phyloP scores from a whole-genome alignment of 2,888 invertebrate genomes.

The Erannis defoliaria region DNA sequence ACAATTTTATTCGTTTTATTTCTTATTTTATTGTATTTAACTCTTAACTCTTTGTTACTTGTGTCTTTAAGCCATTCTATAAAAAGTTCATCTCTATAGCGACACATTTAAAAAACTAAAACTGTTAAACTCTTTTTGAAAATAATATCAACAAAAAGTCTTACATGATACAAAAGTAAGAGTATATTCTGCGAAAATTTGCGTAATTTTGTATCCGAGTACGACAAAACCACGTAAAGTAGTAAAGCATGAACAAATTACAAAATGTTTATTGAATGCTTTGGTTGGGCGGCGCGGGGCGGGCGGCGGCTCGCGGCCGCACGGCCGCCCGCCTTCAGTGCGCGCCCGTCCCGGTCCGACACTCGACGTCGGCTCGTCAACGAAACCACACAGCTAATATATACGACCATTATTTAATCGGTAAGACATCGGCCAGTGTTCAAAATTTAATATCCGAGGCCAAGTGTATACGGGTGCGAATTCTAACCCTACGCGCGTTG shows the following conservation, averaged over 20 bases:
- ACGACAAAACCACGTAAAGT: conserved; percentile 52
- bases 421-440: conserved; percentile 78
- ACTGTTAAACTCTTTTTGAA: not conserved
- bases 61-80: too few species aligned
- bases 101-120: too few species aligned
- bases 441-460: conserved; percentile 58
- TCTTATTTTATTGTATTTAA: too few species aligned
- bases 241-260: conserved; percentile 63
- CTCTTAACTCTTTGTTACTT: too few species aligned
- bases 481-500: conserved; percentile 48
- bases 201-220: conserved; percentile 49
- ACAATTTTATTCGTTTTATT: too few species aligned
- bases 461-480: conserved; percentile 59
- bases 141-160: not conserved
- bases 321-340: conserved; percentile 72
- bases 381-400: conserved; percentile 79
- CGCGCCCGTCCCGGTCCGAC: conserved; percentile 85
- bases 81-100: too few species aligned
- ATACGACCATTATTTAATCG: conserved; percentile 81
- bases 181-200: not conserved
- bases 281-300: conserved; percentile 61
- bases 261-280: conserved; percentile 67
- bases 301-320: conserved; percentile 57
- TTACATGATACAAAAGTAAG: not conserved
- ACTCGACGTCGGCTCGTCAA: conserved; percentile 87